Conservation (phyloP, 2,888 invertebrate species). For the Monochamus alternatus region DNA sequence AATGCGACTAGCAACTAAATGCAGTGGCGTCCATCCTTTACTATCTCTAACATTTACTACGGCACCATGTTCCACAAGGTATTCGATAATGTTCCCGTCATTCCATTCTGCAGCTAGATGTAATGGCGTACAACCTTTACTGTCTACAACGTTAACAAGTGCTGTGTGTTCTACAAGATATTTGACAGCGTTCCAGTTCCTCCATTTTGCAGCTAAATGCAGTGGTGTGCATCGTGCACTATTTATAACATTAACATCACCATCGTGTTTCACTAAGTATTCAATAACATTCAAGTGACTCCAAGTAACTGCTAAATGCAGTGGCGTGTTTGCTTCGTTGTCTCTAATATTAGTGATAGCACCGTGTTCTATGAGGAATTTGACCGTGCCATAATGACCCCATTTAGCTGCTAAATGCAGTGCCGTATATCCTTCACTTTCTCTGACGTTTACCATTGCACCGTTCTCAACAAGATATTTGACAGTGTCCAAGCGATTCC, state of each 20-base stretch:
- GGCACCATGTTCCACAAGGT: background rate
- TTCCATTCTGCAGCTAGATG: background rate
- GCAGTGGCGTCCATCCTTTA: background rate
- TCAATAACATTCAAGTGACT: conserved; percentile 16
- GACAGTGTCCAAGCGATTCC: background rate
- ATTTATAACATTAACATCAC: background rate
- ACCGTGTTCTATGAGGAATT: too few species aligned
- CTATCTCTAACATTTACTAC: background rate
- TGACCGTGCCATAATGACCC: too few species aligned
- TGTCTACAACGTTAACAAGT: background rate
- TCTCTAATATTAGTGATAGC: conserved; percentile 74
- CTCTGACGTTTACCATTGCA: too few species aligned
- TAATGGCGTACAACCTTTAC: background rate
- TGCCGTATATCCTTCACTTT: too few species aligned
- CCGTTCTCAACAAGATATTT: too few species aligned
- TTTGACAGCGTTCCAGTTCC: background rate
- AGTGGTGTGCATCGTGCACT: background rate
- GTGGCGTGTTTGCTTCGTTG: conserved; percentile 84
- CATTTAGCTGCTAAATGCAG: too few species aligned
- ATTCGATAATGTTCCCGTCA: background rate
- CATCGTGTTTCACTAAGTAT: background rate
- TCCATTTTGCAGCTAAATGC: background rate
- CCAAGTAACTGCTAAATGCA: conserved; percentile 83
- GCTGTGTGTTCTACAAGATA: background rate
- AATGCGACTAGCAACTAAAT: background rate